Base-by-base conservation (phyloP, 1,140 invertebrate species). In the Lepeophtheirus salmonis region DNA sequence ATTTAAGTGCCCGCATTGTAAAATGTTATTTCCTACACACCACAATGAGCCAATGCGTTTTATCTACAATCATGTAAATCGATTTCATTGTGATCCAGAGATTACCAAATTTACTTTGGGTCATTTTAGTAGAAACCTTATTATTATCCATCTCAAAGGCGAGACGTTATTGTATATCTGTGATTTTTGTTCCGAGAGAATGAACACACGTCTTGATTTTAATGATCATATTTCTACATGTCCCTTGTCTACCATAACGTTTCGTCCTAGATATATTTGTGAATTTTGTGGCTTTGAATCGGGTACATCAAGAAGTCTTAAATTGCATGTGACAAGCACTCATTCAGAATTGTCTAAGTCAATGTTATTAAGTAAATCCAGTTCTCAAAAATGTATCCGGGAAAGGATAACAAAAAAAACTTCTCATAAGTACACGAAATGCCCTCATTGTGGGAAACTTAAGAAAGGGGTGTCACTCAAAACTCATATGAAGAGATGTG, bases 1-100 rank as follows among this genome's bases (percentile, higher is more conserved):
- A 41, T 57, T 57, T 41, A 57, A 57, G 55, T 57, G 55, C 21
- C 55, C 55, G 1, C 55, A 57, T 41, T 57, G 55, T 21, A 16
- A 23, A 3, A 57, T 30, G 55, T 14, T 57, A 14, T 57, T 57
- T 21, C 17, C 13, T 57, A 17, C 55, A 2, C 22, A 57, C n/a
- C 55, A 57, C 13, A 57, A 57, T 24, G 20, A 48, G 3, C 20
- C 55, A 12, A 17, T 25, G 10, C 22, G 23, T 17, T 57, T 24
- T 24, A 17, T 57, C 1, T 13, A 12, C 2, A 26, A 57, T 41
- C 55, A 57, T 23, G 26, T 57, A 13, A 14, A 30, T n/a, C 20
- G 25, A 23, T 57, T 57, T 25, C 55, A 57, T 21, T n/a, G 23
- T 17, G 55, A 57, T 17, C 16, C 23, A 3, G 22, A 22, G n/a